phyloP scores from a whole-genome alignment of 64 coral and sea anemone genomes.

The Catalaphyllia jardinei region DNA sequence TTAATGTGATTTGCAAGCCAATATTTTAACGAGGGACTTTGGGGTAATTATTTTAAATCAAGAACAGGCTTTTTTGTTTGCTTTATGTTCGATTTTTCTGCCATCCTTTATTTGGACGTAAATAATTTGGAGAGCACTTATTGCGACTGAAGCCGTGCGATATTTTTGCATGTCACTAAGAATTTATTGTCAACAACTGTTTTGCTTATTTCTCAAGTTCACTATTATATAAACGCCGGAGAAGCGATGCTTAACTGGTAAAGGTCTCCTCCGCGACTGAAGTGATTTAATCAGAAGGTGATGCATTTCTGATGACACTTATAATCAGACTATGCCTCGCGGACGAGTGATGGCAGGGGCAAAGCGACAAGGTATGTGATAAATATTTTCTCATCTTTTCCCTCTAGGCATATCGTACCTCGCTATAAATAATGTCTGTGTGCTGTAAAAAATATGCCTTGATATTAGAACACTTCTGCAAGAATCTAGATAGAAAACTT shows the following conservation, averaged over 20 bases:
- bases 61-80: background rate
- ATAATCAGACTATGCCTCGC: background rate
- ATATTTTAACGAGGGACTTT: background rate
- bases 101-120: background rate
- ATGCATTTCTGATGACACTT: too few relatives aligned
- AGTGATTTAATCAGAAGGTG: too few relatives aligned
- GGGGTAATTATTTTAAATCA: background rate
- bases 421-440: too few relatives aligned
- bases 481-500: too few relatives aligned
- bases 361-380: background rate
- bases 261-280: too few relatives aligned
- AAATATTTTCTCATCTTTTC: too few relatives aligned
- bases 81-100: background rate
- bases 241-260: too few relatives aligned
- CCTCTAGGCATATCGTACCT: too few relatives aligned
- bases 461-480: too few relatives aligned
- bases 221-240: too few relatives aligned
- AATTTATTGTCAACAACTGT: background rate
- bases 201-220: too few relatives aligned
- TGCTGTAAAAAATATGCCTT: too few relatives aligned
- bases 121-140: background rate
- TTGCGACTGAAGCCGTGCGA: background rate
- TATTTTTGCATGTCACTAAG: background rate
- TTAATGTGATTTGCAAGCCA: background rate
- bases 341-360: background rate